Percentiles rank a stretch among this genome's conserved stretches.
phyloP scores from a whole-genome alignment of 2,888 invertebrate genomes.

The Neoitamus cyanurus region DNA sequence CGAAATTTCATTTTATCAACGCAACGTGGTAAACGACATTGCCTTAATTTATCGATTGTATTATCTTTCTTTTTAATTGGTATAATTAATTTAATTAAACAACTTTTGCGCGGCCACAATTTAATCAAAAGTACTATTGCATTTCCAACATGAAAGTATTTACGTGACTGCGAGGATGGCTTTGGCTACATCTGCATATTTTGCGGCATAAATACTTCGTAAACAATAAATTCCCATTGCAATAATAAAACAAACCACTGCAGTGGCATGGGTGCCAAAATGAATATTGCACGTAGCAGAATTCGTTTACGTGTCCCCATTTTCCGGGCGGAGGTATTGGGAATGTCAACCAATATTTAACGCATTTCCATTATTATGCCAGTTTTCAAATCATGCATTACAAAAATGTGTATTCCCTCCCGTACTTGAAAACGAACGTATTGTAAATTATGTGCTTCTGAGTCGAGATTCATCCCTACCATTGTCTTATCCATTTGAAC shows the following conservation, averaged over 20 bases:
- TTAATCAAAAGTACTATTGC: background rate
- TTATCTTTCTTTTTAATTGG: no score
- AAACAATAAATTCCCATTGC: conserved; percentile 25
- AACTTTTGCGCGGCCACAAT: no score
- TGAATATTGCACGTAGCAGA: conserved; percentile 8
- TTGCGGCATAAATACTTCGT: conserved; percentile 12
- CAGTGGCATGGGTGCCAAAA: conserved; percentile 1
- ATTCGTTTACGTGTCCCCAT: background rate
- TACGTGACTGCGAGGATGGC: background rate
- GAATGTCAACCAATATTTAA: background rate
- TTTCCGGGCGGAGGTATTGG: background rate
- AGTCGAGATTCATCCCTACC: background rate
- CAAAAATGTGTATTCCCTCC: background rate
- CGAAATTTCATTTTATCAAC: no score
- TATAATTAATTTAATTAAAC: no score
- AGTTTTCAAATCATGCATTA: background rate
- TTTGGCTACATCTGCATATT: background rate
- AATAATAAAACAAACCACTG: conserved; percentile 16
- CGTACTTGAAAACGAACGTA: background rate
- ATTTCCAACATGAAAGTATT: no score
- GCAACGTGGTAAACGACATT: no score
- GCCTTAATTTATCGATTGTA: no score
- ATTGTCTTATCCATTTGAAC: background rate
- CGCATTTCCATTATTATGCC: background rate
- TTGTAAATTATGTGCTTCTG: background rate